phyloP scores from a whole-genome alignment of 2,113 vertebrate species.

The Pterocles burchelli region DNA sequence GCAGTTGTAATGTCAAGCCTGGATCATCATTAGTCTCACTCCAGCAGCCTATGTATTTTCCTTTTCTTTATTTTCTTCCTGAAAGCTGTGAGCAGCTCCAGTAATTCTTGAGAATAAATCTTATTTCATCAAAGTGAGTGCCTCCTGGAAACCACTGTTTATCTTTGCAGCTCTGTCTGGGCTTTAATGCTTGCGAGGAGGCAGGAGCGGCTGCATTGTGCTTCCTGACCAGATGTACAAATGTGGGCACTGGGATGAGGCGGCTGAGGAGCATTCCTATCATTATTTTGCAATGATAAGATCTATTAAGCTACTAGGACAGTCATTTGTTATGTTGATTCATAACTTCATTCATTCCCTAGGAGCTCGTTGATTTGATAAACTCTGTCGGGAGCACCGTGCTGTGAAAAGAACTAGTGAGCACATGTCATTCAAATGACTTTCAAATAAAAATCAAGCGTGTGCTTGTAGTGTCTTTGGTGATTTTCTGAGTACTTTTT shows the following conservation, averaged over 20 bases:
- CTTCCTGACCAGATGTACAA: slow-evolving; percentile 46
- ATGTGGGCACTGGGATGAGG: not conserved
- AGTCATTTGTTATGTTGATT: slow-evolving; percentile 26
- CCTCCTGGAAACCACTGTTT: slow-evolving; percentile 5
- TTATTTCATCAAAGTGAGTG: slow-evolving; percentile 46
- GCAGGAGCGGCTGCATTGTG: not conserved
- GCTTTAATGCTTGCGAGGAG: not conserved
- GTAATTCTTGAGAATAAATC: slow-evolving; percentile 55
- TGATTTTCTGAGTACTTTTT: not conserved
- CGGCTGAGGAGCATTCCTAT: slow-evolving; percentile 46
- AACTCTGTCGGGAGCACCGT: not conserved
- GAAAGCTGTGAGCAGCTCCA: slow-evolving; percentile 44
- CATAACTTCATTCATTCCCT: not conserved
- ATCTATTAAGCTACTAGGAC: slow-evolving; percentile 23
- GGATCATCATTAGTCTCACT: slow-evolving; percentile 54
- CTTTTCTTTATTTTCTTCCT: slow-evolving; percentile 20
- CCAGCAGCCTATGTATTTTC: slow-evolving; percentile 39
- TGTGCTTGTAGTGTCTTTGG: not conserved
- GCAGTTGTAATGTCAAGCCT: slow-evolving; percentile 11
- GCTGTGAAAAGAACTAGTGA: not conserved
- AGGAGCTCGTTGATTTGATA: not conserved
- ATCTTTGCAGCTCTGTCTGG: slow-evolving; percentile 41
- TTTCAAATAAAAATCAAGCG: not conserved
- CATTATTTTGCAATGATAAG: slow-evolving; percentile 38
- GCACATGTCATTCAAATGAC: not conserved